These are phyloP conservation scores for Grammomys surdaster DNA, from an alignment of 2,113 vertebrate genomes.

Conservation along the genomic window DNA sequence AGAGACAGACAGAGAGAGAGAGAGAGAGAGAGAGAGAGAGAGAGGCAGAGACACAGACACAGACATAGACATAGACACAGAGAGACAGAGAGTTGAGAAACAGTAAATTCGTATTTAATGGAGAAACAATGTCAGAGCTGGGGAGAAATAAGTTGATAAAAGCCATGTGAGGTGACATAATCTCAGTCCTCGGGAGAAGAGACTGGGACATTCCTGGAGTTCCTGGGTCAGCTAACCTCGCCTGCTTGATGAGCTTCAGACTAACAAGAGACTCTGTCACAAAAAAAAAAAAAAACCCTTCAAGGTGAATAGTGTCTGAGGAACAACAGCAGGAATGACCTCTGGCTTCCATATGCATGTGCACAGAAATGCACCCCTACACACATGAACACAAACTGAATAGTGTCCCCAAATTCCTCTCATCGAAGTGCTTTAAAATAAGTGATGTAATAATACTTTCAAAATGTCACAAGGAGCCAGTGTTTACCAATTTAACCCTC, in stretches of 20 bases:
- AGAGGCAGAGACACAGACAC: not conserved
- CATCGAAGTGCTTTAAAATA: not conserved
- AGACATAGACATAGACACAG: no score
- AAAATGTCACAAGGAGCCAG: not conserved
- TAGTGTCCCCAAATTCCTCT: not conserved
- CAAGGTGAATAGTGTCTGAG: not conserved
- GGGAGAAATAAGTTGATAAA: not conserved
- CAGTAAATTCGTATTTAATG: not conserved
- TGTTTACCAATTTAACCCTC: not conserved
- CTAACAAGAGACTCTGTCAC: not conserved
- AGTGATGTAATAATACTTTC: not conserved
- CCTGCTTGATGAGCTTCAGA: not conserved
- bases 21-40: not conserved
- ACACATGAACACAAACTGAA: not conserved
- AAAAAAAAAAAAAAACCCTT: no score
- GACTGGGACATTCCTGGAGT: not conserved
- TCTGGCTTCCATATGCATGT: not conserved
- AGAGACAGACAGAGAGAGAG: not conserved
- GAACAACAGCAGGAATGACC: not conserved
- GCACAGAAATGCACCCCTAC: not conserved
- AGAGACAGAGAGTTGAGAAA: not conserved
- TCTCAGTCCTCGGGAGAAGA: no score
- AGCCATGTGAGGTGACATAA: not conserved
- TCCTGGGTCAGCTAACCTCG: not conserved
- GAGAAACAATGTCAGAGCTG: not conserved